Conservation (phyloP, 2,888 invertebrate genomes). For the Arrhopalites spinosus region DNA sequence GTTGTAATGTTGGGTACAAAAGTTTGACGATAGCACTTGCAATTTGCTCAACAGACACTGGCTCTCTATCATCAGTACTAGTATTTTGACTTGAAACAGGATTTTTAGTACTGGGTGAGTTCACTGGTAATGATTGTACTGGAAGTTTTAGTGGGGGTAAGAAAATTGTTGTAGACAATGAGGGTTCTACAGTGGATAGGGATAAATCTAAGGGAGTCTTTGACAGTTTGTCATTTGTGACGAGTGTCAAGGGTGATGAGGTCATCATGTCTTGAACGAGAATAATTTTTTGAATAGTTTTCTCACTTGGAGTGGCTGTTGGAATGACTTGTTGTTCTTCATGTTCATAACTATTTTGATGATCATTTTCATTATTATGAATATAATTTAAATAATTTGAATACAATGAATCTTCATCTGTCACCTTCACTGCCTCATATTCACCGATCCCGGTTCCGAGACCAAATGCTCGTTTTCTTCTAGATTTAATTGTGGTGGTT, state of each 20-base stretch:
- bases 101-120: background rate
- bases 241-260: background rate
- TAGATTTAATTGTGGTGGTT: background rate
- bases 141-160: slow-evolving; percentile 9
- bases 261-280: slow-evolving; percentile 18
- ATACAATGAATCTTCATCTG: slow-evolving; percentile 18
- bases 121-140: background rate
- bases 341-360: background rate
- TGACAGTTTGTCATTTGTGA: background rate
- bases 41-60: slow-evolving; percentile 30
- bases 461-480: background rate
- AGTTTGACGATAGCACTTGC: slow-evolving; percentile 32
- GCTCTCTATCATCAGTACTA: background rate
- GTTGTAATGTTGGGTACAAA: slow-evolving; percentile 14
- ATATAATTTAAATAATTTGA: slow-evolving; percentile 12
- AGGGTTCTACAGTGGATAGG: too few species aligned
- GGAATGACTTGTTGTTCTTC: background rate
- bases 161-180: too few species aligned
- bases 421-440: background rate
- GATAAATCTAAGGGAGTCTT: background rate
- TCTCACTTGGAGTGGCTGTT: slow-evolving; percentile 25
- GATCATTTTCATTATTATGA: background rate
- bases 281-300: slow-evolving; percentile 26
- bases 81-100: background rate
- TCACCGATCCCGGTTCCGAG: slow-evolving; percentile 18